These are phyloP conservation scores for Stratiolaelaps scimitus DNA, from an alignment of 1,140 invertebrate species.

Conservation along the genomic window DNA sequence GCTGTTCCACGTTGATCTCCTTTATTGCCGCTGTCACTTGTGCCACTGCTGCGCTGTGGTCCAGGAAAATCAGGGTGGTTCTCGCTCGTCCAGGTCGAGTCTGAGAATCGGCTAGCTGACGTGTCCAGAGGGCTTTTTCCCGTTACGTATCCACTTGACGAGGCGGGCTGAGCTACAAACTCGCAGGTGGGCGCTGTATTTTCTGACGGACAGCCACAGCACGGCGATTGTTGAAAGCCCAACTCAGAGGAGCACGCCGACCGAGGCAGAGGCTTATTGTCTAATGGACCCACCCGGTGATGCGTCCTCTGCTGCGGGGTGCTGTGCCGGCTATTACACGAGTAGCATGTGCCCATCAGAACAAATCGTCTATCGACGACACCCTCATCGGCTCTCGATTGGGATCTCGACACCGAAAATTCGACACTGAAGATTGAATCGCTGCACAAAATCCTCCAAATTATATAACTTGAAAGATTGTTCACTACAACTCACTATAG, in stretches of 20 bases:
- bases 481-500: too few relatives aligned
- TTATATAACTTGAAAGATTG: too few relatives aligned
- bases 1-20: too few relatives aligned
- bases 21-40: too few relatives aligned
- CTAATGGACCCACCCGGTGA: slow-evolving; percentile 3
- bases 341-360: slow-evolving; percentile 28
- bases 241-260: slow-evolving; percentile 18
- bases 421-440: too few relatives aligned
- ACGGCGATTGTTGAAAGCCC: background rate
- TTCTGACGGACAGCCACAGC: slow-evolving; percentile 12
- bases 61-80: slow-evolving; percentile 14
- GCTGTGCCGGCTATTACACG: slow-evolving; percentile 28
- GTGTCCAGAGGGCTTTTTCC: slow-evolving; percentile 25
- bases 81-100: slow-evolving; percentile 25
- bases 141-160: slow-evolving; percentile 20
- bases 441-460: too few relatives aligned
- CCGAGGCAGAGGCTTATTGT: background rate
- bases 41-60: too few relatives aligned
- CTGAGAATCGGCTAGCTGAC: slow-evolving; percentile 13
- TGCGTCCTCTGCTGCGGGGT: slow-evolving; percentile 7
- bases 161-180: background rate
- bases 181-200: background rate
- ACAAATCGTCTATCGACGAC: background rate
- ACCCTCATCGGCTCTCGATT: background rate
- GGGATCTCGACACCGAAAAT: too few relatives aligned